Conservation (phyloP, 92 coral and sea anemone genomes). For the Siderastrea siderea region DNA sequence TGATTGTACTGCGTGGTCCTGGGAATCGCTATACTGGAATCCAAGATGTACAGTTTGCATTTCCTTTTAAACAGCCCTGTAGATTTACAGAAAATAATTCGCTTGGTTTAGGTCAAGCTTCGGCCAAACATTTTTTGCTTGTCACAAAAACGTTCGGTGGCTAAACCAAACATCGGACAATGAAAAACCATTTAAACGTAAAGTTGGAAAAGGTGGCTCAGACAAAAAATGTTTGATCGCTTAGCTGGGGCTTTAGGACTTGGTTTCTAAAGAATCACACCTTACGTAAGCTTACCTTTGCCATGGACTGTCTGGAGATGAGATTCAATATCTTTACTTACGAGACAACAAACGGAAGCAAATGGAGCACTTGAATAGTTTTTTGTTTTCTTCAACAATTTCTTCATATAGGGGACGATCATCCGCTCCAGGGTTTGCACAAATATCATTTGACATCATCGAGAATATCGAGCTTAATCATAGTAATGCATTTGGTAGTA, state of each 20-base stretch:
- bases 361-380: constrained; percentile 33
- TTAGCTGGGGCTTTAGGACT: neutral
- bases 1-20: constrained; percentile 30
- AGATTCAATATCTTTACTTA: constrained; percentile 44
- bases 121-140: neutral
- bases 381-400: constrained; percentile 41
- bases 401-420: constrained; percentile 24
- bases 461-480: neutral
- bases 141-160: no score
- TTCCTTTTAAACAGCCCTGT: constrained; percentile 46
- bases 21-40: constrained; percentile 35
- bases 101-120: neutral
- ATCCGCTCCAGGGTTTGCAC: neutral
- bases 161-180: no score
- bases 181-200: no score
- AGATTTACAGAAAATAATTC: constrained; percentile 20
- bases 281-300: neutral
- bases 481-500: neutral
- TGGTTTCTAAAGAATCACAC: neutral
- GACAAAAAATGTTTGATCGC: no score
- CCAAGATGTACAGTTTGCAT: constrained; percentile 23
- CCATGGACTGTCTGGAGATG: constrained; percentile 45
- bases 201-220: no score
- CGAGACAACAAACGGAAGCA: constrained; percentile 41
- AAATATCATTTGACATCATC: neutral